These are phyloP conservation scores for Clupea harengus DNA, from an alignment of 2,113 vertebrate genomes.

Conservation along the genomic window DNA sequence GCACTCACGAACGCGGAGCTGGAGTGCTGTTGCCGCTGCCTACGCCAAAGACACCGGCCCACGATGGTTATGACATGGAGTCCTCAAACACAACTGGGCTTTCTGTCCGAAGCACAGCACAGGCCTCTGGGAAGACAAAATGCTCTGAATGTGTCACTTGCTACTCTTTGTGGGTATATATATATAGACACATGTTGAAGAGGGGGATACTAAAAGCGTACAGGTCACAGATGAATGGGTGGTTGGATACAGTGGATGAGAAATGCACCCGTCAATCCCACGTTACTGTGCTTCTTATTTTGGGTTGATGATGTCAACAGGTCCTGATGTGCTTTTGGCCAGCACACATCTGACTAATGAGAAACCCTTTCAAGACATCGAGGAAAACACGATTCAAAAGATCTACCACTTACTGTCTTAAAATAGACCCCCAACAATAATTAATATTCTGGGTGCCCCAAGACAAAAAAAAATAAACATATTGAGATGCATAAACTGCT, in stretches of 20 bases:
- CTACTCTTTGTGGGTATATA: neutral
- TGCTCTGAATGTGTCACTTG: neutral
- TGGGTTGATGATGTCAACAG: neutral
- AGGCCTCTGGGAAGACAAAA: neutral
- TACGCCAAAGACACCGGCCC: neutral
- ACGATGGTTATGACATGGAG: neutral
- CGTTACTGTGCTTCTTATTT: neutral
- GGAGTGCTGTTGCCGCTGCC: neutral
- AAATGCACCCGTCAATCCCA: neutral
- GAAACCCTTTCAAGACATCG: neutral
- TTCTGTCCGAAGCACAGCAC: neutral
- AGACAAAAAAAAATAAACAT: neutral
- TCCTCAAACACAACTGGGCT: neutral
- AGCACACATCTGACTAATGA: neutral
- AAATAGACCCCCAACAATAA: neutral
- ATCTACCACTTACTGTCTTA: neutral
- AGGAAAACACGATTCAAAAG: neutral
- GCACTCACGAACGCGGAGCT: neutral
- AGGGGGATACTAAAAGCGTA: neutral
- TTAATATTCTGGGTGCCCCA: neutral
- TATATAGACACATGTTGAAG: neutral
- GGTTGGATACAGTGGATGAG: neutral
- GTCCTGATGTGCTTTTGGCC: too few relatives aligned
- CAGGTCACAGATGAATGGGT: neutral
- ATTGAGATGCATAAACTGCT: neutral